Conservation (phyloP, 2,797 vertebrate species). For the Platyrinchus mystaceus region DNA sequence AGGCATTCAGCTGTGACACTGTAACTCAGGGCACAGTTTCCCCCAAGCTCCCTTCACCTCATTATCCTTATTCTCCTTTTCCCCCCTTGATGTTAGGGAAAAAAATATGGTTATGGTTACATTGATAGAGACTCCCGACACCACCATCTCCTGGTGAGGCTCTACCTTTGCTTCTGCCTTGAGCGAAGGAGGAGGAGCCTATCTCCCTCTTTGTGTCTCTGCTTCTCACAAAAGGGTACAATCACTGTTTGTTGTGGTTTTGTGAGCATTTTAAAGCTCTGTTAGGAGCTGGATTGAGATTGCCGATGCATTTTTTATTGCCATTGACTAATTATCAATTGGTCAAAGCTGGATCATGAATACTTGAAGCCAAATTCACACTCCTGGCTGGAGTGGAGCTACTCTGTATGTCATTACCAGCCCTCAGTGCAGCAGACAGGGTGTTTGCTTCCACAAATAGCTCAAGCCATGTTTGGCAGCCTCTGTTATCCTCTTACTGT, state of each 20-base stretch:
- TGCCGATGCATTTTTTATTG: conserved; percentile 5
- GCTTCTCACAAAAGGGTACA: neutral
- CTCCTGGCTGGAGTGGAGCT: neutral
- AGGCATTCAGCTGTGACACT: neutral
- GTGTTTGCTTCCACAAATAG: neutral
- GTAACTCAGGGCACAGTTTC: neutral
- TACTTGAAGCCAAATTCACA: neutral
- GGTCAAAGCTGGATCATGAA: neutral
- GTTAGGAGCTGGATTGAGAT: neutral
- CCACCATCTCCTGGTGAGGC: conserved; percentile 30
- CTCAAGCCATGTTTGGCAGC: neutral
- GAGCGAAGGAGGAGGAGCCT: neutral
- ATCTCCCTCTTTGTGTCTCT: neutral
- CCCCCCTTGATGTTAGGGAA: fast-evolving
- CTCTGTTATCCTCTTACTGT: fast-evolving
- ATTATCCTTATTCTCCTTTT: neutral
- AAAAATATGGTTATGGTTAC: neutral
- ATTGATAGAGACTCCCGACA: neutral
- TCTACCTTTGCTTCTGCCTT: neutral
- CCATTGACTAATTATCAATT: neutral
- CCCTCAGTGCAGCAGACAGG: neutral
- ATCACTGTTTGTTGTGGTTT: neutral
- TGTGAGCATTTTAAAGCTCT: neutral
- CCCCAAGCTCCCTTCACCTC: neutral
- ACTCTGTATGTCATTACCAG: conserved; percentile 8